Base-by-base conservation (phyloP, 2,888 invertebrate species). In the Coleophora deauratella region DNA sequence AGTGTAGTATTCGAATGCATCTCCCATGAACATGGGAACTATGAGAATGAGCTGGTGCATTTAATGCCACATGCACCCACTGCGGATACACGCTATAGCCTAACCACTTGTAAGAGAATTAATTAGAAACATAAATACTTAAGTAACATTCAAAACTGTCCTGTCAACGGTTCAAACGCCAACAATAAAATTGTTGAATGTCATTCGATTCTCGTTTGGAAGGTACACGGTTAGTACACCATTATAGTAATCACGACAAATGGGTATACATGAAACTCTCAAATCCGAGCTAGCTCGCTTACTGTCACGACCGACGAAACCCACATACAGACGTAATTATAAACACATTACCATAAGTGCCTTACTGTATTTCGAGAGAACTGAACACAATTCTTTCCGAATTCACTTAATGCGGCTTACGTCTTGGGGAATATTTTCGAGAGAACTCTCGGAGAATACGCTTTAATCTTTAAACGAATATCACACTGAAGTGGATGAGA, bases 341-440 rank as follows among this genome's bases (percentile, higher is more conserved):
- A 80, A 82, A 81, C 62, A 66, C 81, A 82, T 84, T 81, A 84
- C 64, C 58, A 64, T 66, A 68, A 73, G 74, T 78, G 71, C 66
- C 64, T 64, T 69, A 73, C 73, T 68, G 67, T 64, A 56, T 55
- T 49, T 43, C 56, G 57, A 61, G 56, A 60, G 58, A 64, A 63
- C 61, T 62, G 59, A 57, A 64, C 66, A 55, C 57, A 59, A 61
- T 62, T 62, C 62, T 60, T 66, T 63, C 51, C 53, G 51, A 51
- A 47, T 50, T 48, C 55, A 57, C 57, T 59, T 57, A 63, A 65
- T 59, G 55, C 54, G 57, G 53, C 55, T 58, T 57, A 57, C 52
- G 51, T 57, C 56, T 55, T 49, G 42, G 52, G 45, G 53, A 54
- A 52, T 54, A 50, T 56, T 54, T 52, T 54, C 55, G 51, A 50